Evolutionary conservation across 2,888 invertebrate genomes (phyloP), one percentile per base, ranked within the genome.

Genomic region (Patella ulyssiponensis): DNA sequence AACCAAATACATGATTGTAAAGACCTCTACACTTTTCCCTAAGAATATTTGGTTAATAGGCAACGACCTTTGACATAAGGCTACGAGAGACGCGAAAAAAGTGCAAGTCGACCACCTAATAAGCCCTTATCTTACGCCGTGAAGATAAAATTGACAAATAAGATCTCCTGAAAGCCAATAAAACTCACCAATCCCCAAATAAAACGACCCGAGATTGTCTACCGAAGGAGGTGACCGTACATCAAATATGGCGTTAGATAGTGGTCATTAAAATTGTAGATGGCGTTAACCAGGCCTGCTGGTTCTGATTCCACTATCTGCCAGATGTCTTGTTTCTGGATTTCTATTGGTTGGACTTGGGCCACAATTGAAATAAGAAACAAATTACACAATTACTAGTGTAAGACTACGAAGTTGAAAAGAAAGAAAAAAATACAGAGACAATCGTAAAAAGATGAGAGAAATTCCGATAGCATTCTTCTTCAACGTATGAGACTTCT

Each of bases 131-230:
- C 64, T 64, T 23, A 64, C 64, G 9, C 23, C 23, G 23, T 20
- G 20, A 23, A 64, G 64, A 64, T 64, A 20, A 64, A 64, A 64
- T 64, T 64, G 64, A 64, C 64, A 64, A 64, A 64, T 23, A 64
- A 64, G 20, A 23, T 64, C 64, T 23, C 64, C 64, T 64, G 20
- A 11, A 23, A 23, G 64, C 64, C 23, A 64, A 64, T 64, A 64
- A 64, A 64, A 64, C 64, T 64, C 23, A 12, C 64, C 64, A 23
- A 64, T 64, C 64, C 23, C 11, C 20, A 64, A 64, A 64, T 14
- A 23, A 64, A n/a, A 9, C 64, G 64, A 64, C 64, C 64, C 23
- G 14, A 64, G 64, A 23, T 64, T 64, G 64, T 64, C 64, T 64
- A 23, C 64, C 20, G 64, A 64, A 20, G 20, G 20, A 23, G 64